A percentile compares a stretch with the other conserved stretches of the same genome.
Evolutionary conservation across 1,140 invertebrate genomes (phyloP).

Genomic region (Polypedilum vanderplanki): DNA sequence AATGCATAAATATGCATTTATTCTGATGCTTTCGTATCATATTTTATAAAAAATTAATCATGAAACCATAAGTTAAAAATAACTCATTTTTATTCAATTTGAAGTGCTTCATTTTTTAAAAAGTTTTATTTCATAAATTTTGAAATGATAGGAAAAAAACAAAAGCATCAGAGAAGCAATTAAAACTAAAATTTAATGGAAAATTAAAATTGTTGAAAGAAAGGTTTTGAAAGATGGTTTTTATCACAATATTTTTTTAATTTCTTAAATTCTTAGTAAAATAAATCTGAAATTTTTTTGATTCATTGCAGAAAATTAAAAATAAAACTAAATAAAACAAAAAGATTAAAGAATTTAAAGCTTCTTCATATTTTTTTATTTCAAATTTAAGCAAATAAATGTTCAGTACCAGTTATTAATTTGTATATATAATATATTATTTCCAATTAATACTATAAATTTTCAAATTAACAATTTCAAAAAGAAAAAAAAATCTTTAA

Average conservation of each 20-base stretch:
- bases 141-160: neutral
- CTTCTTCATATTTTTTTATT: neutral
- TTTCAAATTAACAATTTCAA: slow-evolving; percentile 11
- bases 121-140: neutral
- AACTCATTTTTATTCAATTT: too few species aligned
- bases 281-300: neutral
- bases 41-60: too few species aligned
- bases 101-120: too few species aligned
- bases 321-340: neutral
- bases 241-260: neutral
- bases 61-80: too few species aligned
- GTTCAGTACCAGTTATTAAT: slow-evolving; percentile 6
- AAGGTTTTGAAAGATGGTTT: neutral
- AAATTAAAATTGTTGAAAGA: neutral
- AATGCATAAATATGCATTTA: too few species aligned
- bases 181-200: too few species aligned
- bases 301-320: neutral
- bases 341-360: neutral
- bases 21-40: too few species aligned
- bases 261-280: neutral
- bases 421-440: neutral
- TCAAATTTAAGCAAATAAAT: neutral
- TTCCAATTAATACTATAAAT: neutral
- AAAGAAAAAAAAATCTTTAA: neutral
- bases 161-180: too few species aligned